Evolutionary conservation across 1,140 invertebrate species (phyloP), one percentile per base, ranked within the genome.

Genomic region (Trichoplusia ni): DNA sequence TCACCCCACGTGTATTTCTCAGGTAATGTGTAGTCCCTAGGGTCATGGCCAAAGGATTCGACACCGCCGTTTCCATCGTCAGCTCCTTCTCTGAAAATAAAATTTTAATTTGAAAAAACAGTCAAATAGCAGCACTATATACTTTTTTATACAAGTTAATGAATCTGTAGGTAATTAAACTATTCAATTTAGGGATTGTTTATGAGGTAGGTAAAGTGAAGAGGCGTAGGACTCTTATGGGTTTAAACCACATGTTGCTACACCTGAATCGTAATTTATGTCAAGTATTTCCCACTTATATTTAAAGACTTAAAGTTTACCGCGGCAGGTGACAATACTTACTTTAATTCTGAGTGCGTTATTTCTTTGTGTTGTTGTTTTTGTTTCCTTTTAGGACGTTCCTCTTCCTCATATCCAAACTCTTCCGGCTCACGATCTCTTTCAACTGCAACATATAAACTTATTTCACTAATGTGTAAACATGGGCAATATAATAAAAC

Each of bases 1-100:
- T 23, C 75, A 62, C 88, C 89, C 47, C 90, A 90, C 5, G 80
- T 81, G 42, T 91, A 91, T 61, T 81, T 85, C 62, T 88, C 75
- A 25, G 90, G 90, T 25, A 91, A 70, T 5, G 80, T 67, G 51
- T 90, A 90, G 60, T 91, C 90, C 1, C 65, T 76, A 23, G 81
- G 77, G 53, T 91, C 86, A 35, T 91, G 84, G 4, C 90, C 90
- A 5, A 77, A 62, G 0, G 84, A 82, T 62, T 89, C 84, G n/a
- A 84, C 75, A 9, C 85, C 86, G 1, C 81, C 87, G 38, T 90
- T 88, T 42, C 82, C 85, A 25, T 91, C 85, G 19, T 69, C 73
- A 25, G 76, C 73, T 1, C 79, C 82, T 44, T 85, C 82, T 74
- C 89, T 90, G 63, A 16, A 80, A 79, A 49, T 40, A 64, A 13